Percentiles rank a stretch among this genome's conserved stretches.
Conservation (phyloP, 2,888 invertebrate genomes). For the Endotricha flammealis region DNA sequence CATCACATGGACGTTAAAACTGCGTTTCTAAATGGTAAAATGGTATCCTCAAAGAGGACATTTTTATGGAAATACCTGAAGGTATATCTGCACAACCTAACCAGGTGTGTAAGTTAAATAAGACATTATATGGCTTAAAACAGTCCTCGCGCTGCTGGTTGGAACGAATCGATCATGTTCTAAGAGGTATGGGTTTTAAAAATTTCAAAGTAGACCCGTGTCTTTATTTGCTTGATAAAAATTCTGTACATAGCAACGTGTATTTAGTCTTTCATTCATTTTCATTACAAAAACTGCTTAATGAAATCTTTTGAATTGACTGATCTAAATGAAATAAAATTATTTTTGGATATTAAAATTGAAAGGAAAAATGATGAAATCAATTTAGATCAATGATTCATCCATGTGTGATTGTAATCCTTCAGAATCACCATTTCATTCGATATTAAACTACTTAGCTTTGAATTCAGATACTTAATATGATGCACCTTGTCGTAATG, state of each 20-base stretch:
- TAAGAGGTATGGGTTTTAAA: background rate
- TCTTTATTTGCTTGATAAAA: conserved; percentile 5
- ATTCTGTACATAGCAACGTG: background rate
- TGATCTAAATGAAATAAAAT: conserved; percentile 17
- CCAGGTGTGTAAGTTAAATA: conserved; percentile 9
- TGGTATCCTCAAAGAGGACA: conserved; percentile 4
- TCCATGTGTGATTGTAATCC: no score
- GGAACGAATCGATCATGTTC: conserved; percentile 4
- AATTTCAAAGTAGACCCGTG: background rate
- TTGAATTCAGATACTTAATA: no score
- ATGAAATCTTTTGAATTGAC: conserved; percentile 14
- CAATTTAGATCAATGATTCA: conserved; percentile 1
- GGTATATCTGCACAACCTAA: background rate
- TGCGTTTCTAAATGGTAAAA: conserved; percentile 6
- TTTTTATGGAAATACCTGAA: conserved; percentile 5
- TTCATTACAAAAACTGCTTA: conserved; percentile 9
- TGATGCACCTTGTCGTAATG: no score
- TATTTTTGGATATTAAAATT: conserved; percentile 13
- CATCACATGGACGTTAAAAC: conserved; percentile 11
- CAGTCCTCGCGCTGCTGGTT: conserved; percentile 6
- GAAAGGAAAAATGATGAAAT: conserved; percentile 4
- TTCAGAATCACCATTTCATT: no score
- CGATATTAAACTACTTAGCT: conserved; percentile 2
- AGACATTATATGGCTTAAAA: conserved; percentile 6
- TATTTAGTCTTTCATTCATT: no score